Percentiles rank a stretch among this genome's conserved stretches.
These are phyloP conservation scores for Sarcophaga rosellei DNA, from an alignment of 2,888 invertebrate genomes.

Conservation along the genomic window DNA sequence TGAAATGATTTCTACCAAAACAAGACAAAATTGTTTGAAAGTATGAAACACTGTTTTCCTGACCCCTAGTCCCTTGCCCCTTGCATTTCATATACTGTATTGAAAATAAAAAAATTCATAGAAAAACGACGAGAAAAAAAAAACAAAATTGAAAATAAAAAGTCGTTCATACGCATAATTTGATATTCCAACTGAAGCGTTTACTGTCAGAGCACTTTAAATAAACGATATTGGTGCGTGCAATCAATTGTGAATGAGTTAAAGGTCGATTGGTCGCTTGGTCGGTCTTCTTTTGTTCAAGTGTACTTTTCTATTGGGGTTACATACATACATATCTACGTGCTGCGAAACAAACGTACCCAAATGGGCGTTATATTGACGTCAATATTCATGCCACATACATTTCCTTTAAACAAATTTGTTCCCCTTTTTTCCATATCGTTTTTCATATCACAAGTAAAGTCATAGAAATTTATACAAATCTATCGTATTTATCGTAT, in stretches of 20 bases:
- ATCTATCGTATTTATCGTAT: background rate
- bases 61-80: background rate
- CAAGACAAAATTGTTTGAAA: too few species aligned
- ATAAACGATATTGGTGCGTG: constrained; percentile 53
- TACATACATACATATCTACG: background rate
- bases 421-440: background rate
- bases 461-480: background rate
- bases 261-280: constrained; percentile 30
- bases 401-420: background rate
- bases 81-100: too few species aligned
- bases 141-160: constrained; percentile 14
- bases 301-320: background rate
- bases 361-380: constrained; percentile 39
- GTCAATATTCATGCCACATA: background rate
- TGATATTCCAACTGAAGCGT: constrained; percentile 30
- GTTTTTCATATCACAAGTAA: background rate
- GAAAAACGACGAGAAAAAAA: background rate
- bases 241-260: constrained; percentile 47
- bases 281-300: background rate
- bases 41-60: too few species aligned
- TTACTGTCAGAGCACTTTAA: constrained; percentile 29
- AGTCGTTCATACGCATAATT: constrained; percentile 49
- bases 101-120: constrained; percentile 8
- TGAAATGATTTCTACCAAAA: background rate
- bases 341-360: background rate